Base-by-base conservation (phyloP, 2,888 invertebrate species). In the Parnassius apollo region DNA sequence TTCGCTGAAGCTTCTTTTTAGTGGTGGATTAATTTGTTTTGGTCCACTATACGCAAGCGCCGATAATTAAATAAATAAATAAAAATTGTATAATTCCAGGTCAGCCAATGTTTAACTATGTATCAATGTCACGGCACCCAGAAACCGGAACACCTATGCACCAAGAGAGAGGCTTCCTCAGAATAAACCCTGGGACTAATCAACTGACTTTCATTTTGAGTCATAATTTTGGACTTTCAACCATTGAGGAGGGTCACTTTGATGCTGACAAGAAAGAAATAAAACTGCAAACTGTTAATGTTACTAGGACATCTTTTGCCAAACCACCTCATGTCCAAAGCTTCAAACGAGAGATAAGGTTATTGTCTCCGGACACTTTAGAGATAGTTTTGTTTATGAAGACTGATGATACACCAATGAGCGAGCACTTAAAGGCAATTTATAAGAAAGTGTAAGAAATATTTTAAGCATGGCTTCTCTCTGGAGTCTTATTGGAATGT, bases 221-320 rank as follows among this genome's bases (percentile, higher is more conserved):
- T 61, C 94, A 95, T 70, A 94, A 94, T 79, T 93, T 94, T 72
- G 94, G 94, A 12, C 70, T 94, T 2, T 89, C 92, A 0, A 92
- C 93, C 0, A 72, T 94, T 0, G 94, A 95, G 76, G 94, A 94
- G 81, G 94, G 94, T 0, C 68, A 64, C 1, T 76, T 67, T 56
- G 93, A 86, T 84, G 87, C 77, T 0, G 84, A 81, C 18, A 76
- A 71, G 0, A 85, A 85, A 48, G 93, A 94, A 58, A 79, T 85
- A 11, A 77, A 90, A 0, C 72, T 94, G 3, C 85, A 91, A 66
- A 92, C 92, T 9, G 85, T 83, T 0, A 81, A 82, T 44, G 75
- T 94, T 45, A 69, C 82, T 0, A 83, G 93, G 64, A 93, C 93
- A 75, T 84, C 85, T 0, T 92, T 92, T 68, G 90, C 92, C 0